These are phyloP conservation scores for Oreocharis arfaki DNA, from an alignment of 2,113 vertebrate genomes.

Conservation along the genomic window DNA sequence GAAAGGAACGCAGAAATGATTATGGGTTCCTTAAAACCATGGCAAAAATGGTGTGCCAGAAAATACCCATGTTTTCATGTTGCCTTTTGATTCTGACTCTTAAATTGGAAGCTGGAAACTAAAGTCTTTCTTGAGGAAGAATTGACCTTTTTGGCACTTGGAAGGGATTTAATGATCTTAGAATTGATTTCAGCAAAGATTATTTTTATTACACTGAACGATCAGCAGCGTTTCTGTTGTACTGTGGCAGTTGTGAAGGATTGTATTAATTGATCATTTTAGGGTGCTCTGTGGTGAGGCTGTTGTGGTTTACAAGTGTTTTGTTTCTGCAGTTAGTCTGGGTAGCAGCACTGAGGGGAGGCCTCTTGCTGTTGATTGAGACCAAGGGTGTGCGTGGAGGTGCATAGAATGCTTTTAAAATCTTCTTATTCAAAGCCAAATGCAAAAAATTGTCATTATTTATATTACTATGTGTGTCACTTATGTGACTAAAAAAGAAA, in stretches of 20 bases:
- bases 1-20: not conserved
- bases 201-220: not conserved
- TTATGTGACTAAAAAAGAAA: not conserved
- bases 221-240: not conserved
- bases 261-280: not conserved
- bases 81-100: not conserved
- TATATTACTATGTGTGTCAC: not conserved
- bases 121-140: not conserved
- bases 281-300: not conserved
- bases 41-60: not conserved
- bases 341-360: not conserved
- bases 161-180: not conserved
- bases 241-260: not conserved
- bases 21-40: not conserved
- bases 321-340: not conserved
- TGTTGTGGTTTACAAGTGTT: not conserved
- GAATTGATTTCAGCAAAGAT: not conserved
- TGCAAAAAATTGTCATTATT: not conserved
- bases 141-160: not conserved
- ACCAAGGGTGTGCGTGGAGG: not conserved
- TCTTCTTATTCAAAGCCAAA: not conserved
- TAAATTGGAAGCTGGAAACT: not conserved
- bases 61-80: fast-evolving
- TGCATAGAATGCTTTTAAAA: not conserved
- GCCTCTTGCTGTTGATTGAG: not conserved